These are phyloP conservation scores for Sminthurinus signatus DNA, from an alignment of 1,140 invertebrate genomes.

Conservation along the genomic window DNA sequence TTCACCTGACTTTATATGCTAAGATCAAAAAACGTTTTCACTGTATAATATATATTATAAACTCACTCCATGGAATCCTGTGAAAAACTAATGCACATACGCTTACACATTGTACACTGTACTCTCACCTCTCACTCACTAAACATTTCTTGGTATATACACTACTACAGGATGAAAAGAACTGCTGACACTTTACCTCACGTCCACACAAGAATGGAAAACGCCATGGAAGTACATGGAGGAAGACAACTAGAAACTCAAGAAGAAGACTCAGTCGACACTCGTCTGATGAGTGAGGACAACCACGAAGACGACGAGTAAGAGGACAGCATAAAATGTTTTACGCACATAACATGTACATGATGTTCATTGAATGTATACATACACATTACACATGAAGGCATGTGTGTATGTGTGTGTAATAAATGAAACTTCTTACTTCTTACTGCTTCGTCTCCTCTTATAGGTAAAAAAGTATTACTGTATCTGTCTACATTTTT, in stretches of 20 bases:
- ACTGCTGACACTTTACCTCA: background rate
- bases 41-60: no score
- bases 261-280: no score
- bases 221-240: no score
- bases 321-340: background rate
- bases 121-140: no score
- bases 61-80: constrained; percentile 10
- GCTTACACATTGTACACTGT: no score
- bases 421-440: background rate
- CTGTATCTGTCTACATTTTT: no score
- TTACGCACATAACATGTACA: background rate
- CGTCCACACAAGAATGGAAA: background rate
- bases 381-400: background rate
- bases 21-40: background rate
- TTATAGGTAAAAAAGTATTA: no score
- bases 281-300: constrained; percentile 4
- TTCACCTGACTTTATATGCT: background rate
- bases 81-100: constrained; percentile 3
- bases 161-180: background rate
- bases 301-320: background rate
- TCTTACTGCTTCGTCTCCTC: no score
- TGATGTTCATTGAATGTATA: background rate
- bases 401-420: background rate
- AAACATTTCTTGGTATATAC: no score
- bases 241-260: no score